Evolutionary conservation across 2,888 invertebrate genomes (phyloP), one percentile per base, ranked within the genome.

Genomic region (Synergus umbraculus): DNA sequence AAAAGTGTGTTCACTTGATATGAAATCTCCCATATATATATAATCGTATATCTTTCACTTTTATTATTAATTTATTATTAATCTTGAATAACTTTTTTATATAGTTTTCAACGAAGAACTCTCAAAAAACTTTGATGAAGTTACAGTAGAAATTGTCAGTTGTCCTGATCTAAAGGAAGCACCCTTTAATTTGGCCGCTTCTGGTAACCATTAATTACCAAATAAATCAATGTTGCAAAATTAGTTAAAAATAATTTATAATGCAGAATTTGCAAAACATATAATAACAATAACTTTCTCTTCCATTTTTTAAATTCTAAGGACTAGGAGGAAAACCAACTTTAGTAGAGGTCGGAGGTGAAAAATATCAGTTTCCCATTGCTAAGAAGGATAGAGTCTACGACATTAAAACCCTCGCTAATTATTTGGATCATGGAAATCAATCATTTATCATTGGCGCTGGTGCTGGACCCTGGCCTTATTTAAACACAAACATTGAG

Each of bases 391-490:
- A 58, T 7, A 58, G 18, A 58, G 0, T 58, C 18, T 58, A 58
- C 18, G 8, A 58, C 15, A 58, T 58, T 18, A 58, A 58, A 58
- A n/a, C 58, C n/a, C n/a, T 58, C 18, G 58, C 58, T 18, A 18
- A 2, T 9, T 9, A 9, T n/a, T 2, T 18, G 58, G 58, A 18
- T 58, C 18, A 58, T 18, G 58, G 18, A 18, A 18, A 58, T 58
- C n/a, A 58, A 58, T 18, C 94, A 79, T 95, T 97, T 87, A 93
- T 97, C 66, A 94, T 97, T 73, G 98, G 98, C 78, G 98, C 98
- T 41, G 98, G 98, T 41, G 98, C 98, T n/a, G 98, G 98, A 3
- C 98, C 98, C 43, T 95, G 95, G 94, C 96, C 96, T 1, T 93
- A 95, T 18, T 15, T 49, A 5, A 49, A 49, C 49, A 49, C 15